Evolutionary conservation across 2,888 invertebrate genomes (phyloP), one percentile per base, ranked within the genome.

Genomic region (Athrips mouffetella): DNA sequence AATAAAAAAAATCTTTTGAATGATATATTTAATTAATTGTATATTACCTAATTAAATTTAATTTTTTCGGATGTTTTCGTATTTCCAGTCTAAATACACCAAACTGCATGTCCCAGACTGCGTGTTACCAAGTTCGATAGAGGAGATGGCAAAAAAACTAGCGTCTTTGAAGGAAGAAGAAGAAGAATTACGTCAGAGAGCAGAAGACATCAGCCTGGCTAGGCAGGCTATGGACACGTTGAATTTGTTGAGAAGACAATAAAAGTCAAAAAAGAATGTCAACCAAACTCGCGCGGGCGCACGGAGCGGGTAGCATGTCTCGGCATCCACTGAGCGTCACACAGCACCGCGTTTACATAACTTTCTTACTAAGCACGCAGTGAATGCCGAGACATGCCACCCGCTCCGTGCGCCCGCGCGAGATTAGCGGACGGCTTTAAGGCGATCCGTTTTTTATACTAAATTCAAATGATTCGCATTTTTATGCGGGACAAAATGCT

Each of bases 181-280:
- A 0, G 57, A 63, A 0, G 8, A 54, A 0, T 52, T 87, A 8
- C 67, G 71, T 20, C 63, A 67, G 4, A 59, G 67, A 0, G 84
- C 86, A 0, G 82, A 87, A 8, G 85, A 88, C 39, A 70, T 84
- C 0, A 61, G 59, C 0, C 60, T 87, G 1, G 73, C 76, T 1
- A 65, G 73, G 16, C 67, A 77, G 7, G 80, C 84, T 0, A 65
- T 81, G 15, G 66, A 77, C n/a, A 74, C 77, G 0, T 68, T 87
- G 5, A 67, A 58, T 18, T 67, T 68, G 39, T 57, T 82, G 10
- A 65, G 72, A 44, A 69, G 71, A 64, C n/a, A n/a, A n/a, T n/a
- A n/a, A n/a, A n/a, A n/a, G n/a, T n/a, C n/a, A n/a, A n/a, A n/a
- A n/a, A n/a, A n/a, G n/a, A n/a, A n/a, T n/a, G n/a, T n/a, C n/a